A percentile compares a stretch with the other conserved stretches of the same genome.
phyloP scores from a whole-genome alignment of 2,113 vertebrate genomes.

The Laterallus jamaicensis region DNA sequence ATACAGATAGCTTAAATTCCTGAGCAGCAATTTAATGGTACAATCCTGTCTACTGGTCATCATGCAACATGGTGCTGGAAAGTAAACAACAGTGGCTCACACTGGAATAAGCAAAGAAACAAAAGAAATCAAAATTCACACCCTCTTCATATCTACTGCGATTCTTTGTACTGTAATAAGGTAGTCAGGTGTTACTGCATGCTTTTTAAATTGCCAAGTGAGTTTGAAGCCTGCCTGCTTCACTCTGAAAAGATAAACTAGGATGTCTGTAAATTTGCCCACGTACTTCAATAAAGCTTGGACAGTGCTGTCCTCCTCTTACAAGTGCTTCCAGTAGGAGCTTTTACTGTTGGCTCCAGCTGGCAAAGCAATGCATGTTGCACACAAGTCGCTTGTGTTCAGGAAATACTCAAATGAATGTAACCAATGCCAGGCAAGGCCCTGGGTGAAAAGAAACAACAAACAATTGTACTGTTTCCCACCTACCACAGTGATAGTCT shows the following conservation, averaged over 20 bases:
- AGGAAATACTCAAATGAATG: background rate
- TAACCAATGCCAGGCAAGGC: background rate
- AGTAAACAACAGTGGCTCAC: background rate
- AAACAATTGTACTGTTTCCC: background rate
- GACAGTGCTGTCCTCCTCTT: background rate
- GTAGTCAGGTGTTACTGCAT: background rate
- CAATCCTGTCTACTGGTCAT: background rate
- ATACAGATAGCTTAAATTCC: background rate
- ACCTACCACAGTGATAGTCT: background rate
- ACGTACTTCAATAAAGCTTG: background rate
- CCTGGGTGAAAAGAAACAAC: background rate
- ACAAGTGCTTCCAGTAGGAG: background rate
- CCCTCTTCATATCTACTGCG: background rate
- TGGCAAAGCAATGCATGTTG: background rate
- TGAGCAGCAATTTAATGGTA: background rate
- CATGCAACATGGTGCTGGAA: background rate
- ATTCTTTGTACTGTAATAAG: background rate
- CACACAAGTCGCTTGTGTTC: background rate
- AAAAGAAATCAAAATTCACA: background rate
- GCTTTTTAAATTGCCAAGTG: background rate
- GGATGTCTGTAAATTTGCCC: background rate
- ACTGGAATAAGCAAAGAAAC: background rate
- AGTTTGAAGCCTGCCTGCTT: background rate
- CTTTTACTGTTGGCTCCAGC: background rate
- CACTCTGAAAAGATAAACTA: background rate